Conservation (phyloP, 2,797 vertebrate genomes). For the Trachops cirrhosus region DNA sequence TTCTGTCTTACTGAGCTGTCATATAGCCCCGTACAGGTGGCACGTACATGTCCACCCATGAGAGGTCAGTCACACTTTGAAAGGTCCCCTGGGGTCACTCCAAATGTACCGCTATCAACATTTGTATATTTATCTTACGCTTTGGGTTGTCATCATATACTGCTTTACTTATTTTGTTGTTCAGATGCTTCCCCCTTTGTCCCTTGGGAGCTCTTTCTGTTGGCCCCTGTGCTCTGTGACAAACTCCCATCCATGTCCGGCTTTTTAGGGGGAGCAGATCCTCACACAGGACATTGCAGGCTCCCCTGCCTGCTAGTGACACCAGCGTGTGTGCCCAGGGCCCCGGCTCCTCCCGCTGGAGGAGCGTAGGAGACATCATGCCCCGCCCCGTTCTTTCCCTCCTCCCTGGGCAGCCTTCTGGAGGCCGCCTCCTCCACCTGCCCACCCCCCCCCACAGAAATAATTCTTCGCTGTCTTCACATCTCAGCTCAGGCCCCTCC, state of each 20-base stretch:
- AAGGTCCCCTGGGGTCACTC: background rate
- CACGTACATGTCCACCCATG: background rate
- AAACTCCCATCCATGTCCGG: too few species aligned
- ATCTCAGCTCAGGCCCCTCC: background rate
- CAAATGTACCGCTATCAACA: background rate
- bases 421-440: background rate
- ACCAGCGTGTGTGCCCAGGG: background rate
- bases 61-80: background rate
- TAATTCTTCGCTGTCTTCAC: background rate
- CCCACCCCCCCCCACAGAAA: background rate
- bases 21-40: background rate
- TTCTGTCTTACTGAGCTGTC: background rate
- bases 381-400: background rate
- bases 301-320: background rate
- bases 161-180: background rate
- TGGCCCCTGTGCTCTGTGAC: background rate
- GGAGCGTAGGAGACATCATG: background rate
- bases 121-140: background rate
- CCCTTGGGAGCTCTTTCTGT: background rate
- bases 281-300: background rate
- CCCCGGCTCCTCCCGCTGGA: background rate
- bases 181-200: background rate
- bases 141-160: background rate
- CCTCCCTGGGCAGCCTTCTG: background rate
- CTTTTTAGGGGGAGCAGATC: background rate